A percentile compares a stretch with the other conserved stretches of the same genome.
phyloP scores from a whole-genome alignment of 2,797 vertebrate genomes.

The Podargus strigoides region DNA sequence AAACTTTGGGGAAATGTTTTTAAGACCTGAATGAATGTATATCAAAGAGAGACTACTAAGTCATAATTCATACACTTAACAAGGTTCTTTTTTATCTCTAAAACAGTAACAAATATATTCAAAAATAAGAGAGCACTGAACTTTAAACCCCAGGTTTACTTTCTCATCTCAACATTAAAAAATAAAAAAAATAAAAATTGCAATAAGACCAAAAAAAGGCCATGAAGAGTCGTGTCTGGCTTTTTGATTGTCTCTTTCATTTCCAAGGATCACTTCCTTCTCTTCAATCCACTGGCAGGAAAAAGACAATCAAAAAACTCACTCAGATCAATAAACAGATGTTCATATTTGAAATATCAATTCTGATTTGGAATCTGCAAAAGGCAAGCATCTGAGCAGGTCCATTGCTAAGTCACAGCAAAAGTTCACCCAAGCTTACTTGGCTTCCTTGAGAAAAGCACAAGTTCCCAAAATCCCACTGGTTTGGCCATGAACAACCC shows the following conservation, averaged over 20 bases:
- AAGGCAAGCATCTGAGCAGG: not conserved
- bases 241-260: not conserved
- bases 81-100: not conserved
- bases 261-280: not conserved
- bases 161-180: not conserved
- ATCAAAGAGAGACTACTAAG: not conserved
- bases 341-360: not conserved
- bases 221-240: not conserved
- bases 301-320: not conserved
- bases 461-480: not conserved
- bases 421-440: not conserved
- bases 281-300: not conserved
- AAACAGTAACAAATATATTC: not conserved
- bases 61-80: not conserved
- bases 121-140: not conserved
- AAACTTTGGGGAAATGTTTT: not conserved
- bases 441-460: not conserved
- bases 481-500: not conserved
- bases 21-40: not conserved
- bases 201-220: not conserved
- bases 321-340: not conserved
- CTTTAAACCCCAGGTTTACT: not conserved
- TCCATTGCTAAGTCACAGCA: not conserved
- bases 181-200: not conserved
- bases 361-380: not conserved